Evolutionary conservation across 2,797 vertebrate genomes (phyloP), one percentile per base, ranked within the genome.

Genomic region (Sebastes glaucus): DNA sequence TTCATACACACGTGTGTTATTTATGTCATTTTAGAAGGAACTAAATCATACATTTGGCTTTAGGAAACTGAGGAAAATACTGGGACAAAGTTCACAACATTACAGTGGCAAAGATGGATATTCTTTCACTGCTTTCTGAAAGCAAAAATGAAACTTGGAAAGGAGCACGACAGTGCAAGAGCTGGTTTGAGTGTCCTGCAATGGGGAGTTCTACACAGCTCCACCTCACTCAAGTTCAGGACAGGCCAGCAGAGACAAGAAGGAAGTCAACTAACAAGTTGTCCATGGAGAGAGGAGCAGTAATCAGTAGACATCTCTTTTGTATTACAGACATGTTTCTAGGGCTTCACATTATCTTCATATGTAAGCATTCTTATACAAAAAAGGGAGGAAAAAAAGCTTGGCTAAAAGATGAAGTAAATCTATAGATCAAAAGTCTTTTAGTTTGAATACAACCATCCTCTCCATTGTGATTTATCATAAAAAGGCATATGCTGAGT

Each of bases 291-390:
- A 87, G 72, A 90, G 73, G 84, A 87, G 86, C 85, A 88, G 83
- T 89, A 85, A 95, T 96, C 96, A 96, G 96, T 96, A 97, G 95
- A 94, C 93, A 86, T 92, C 56, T 93, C 83, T 92, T 92, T 92
- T 88, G 80, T 86, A 92, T 93, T 87, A 92, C 83, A 94, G 93
- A 93, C 87, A 83, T 94, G 93, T 93, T 92, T 63, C 75, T 83
- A 94, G 94, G 94, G 93, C 91, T 96, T 96, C 96, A 96, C 93
- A 96, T 94, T 96, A 91, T 94, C 90, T 95, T 96, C 95, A 96
- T 94, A 93, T 93, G 93, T 78, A 93, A 93, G 91, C 86, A 89
- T 86, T 79, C 88, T 91, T 87, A 93, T 93, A 94, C 80, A 93
- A 92, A 65, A 91, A 87, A 64, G 66, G 83, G 85, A 88, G 16